Evolutionary conservation across 1,140 invertebrate species (phyloP).

Genomic region (Trissolcus basalis): DNA sequence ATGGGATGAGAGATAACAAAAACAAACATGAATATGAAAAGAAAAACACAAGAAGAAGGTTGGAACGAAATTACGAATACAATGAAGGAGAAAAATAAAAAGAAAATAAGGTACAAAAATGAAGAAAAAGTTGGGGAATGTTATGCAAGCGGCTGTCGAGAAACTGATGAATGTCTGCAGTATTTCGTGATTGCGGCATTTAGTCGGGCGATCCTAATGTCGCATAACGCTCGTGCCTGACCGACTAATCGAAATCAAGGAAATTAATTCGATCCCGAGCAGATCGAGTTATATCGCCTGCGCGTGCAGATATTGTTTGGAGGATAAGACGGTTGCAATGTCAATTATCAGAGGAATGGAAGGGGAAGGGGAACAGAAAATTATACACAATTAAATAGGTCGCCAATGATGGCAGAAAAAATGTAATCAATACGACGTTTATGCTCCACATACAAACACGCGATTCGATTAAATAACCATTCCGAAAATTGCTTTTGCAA

Average conservation of each 20-base stretch:
- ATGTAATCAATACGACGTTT: conserved; percentile 14
- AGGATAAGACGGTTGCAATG: conserved; percentile 28
- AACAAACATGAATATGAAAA: too few species aligned
- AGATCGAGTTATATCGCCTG: conserved; percentile 24
- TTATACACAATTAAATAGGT: conserved; percentile 50
- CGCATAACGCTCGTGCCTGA: conserved; percentile 55
- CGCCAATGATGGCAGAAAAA: conserved; percentile 43
- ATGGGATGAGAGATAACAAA: too few species aligned
- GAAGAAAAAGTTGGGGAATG: conserved; percentile 8
- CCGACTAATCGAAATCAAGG: conserved; percentile 17
- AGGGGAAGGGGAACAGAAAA: conserved; percentile 38
- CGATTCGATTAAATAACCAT: conserved; percentile 22
- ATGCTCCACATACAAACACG: conserved; percentile 19
- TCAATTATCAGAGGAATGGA: conserved; percentile 45
- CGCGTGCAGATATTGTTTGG: conserved; percentile 35
- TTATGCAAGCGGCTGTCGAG: background rate
- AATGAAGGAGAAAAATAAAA: background rate
- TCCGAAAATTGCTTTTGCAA: conserved; percentile 2
- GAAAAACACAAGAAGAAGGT: too few species aligned
- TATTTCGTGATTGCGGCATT: conserved; percentile 66
- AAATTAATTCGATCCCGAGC: conserved; percentile 37
- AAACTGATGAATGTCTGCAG: conserved; percentile 60
- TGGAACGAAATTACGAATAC: too few species aligned
- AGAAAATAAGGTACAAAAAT: too few species aligned
- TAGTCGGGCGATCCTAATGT: conserved; percentile 63